These are phyloP conservation scores for Trichacis sp. DNA, from an alignment of 2,888 invertebrate species.

Conservation along the genomic window DNA sequence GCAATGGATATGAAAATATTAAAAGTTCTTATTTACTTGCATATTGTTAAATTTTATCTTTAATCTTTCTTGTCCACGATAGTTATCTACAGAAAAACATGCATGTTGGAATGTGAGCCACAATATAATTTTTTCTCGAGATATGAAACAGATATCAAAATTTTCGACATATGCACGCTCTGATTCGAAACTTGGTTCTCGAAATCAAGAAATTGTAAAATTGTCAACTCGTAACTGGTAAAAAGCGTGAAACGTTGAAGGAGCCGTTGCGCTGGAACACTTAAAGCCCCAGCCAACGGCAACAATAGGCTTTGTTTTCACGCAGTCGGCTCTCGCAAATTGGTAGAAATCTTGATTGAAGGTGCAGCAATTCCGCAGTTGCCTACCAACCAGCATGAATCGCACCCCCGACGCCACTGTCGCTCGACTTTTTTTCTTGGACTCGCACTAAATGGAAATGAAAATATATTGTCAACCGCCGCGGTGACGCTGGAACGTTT, in stretches of 20 bases:
- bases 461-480: constrained; percentile 36
- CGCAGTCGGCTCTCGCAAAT: constrained; percentile 68
- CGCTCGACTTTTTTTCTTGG: constrained; percentile 23
- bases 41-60: too few relatives aligned
- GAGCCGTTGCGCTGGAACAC: constrained; percentile 65
- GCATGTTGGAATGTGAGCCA: not conserved
- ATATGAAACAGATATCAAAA: too few relatives aligned
- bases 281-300: constrained; percentile 69
- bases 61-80: too few relatives aligned
- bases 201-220: too few relatives aligned
- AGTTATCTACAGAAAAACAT: not conserved
- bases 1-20: too few relatives aligned
- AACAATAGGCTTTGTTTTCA: constrained; percentile 69
- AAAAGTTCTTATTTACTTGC: too few relatives aligned
- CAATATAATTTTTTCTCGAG: too few relatives aligned
- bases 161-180: too few relatives aligned
- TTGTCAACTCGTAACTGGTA: too few relatives aligned
- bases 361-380: constrained; percentile 67
- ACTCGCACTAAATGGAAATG: constrained; percentile 46
- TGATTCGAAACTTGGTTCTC: too few relatives aligned
- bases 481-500: constrained; percentile 1
- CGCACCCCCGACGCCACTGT: constrained; percentile 51
- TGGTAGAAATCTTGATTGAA: constrained; percentile 70
- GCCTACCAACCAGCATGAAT: constrained; percentile 63
- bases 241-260: not conserved